A percentile compares a stretch with the other conserved stretches of the same genome.
These are phyloP conservation scores for Pissodes strobi DNA, from an alignment of 1,140 invertebrate genomes.

Conservation along the genomic window DNA sequence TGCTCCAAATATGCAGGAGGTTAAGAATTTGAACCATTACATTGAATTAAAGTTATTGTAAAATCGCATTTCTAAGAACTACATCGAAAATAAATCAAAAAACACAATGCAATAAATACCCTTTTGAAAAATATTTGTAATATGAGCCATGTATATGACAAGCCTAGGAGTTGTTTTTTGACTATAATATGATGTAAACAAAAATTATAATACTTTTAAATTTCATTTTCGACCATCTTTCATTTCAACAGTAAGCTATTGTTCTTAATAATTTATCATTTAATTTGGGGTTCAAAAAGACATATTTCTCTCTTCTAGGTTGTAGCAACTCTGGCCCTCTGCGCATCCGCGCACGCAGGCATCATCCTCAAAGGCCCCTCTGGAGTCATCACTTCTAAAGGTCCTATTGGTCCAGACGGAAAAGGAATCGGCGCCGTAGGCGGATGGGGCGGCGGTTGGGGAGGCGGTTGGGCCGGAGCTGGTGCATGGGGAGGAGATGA, in stretches of 20 bases:
- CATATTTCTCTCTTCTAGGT: conserved; percentile 21
- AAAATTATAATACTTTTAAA: no score
- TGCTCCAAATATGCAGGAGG: no score
- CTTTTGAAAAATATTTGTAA: no score
- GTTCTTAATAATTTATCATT: neutral
- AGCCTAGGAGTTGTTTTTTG: no score
- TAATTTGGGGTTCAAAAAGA: neutral
- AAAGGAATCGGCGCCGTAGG: conserved; percentile 24
- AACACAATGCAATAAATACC: no score
- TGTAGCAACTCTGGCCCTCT: conserved; percentile 32
- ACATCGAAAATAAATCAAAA: no score
- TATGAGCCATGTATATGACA: no score
- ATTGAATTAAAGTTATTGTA: no score
- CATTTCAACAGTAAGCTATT: no score
- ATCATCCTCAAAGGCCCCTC: conserved; percentile 37
- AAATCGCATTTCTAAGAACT: no score
- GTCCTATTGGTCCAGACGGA: conserved; percentile 39
- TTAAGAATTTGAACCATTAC: no score
- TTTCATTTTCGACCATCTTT: neutral
- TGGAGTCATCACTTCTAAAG: conserved; percentile 36
- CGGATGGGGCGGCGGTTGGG: conserved; percentile 10
- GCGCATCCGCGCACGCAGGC: conserved; percentile 20
- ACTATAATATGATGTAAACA: no score
- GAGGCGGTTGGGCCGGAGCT: conserved; percentile 6
- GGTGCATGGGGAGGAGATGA: neutral